These are phyloP conservation scores for Emberiza fucata DNA, from an alignment of 2,113 vertebrate species.

Conservation along the genomic window DNA sequence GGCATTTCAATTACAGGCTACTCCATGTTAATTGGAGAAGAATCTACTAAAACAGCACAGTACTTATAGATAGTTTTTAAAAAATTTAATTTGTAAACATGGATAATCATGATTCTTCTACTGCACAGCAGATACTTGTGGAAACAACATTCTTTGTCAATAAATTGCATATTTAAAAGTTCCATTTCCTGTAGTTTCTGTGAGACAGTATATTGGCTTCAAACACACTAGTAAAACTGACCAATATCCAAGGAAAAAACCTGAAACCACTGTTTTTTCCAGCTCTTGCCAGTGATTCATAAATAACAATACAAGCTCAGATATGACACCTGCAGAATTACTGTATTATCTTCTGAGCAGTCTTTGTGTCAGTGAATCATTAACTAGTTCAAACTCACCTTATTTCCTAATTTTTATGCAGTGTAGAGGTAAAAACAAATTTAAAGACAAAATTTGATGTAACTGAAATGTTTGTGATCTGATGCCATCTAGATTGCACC, in stretches of 20 bases:
- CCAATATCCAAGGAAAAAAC: not conserved
- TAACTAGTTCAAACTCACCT: not conserved
- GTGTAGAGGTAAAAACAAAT: not conserved
- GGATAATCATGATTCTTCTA: not conserved
- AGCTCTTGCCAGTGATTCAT: not conserved
- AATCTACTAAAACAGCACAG: not conserved
- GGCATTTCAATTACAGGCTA: not conserved
- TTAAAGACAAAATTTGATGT: not conserved
- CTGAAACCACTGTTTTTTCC: slow-evolving; percentile 46
- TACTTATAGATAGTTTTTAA: not conserved
- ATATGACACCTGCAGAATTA: slow-evolving; percentile 6
- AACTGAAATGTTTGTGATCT: not conserved
- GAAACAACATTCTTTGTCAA: not conserved
- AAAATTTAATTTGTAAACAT: not conserved
- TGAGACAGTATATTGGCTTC: slow-evolving; percentile 8
- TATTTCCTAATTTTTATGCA: not conserved
- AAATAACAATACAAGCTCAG: slow-evolving; percentile 4
- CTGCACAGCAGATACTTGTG: not conserved
- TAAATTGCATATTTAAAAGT: slow-evolving; percentile 19
- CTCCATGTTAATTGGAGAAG: not conserved
- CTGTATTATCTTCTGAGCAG: not conserved
- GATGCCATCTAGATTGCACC: not conserved
- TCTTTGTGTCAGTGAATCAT: not conserved
- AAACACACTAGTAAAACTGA: slow-evolving; percentile 46
- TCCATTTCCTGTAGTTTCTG: slow-evolving; percentile 19